These are phyloP conservation scores for Melanostoma mellinum DNA, from an alignment of 2,888 invertebrate species.

Conservation along the genomic window DNA sequence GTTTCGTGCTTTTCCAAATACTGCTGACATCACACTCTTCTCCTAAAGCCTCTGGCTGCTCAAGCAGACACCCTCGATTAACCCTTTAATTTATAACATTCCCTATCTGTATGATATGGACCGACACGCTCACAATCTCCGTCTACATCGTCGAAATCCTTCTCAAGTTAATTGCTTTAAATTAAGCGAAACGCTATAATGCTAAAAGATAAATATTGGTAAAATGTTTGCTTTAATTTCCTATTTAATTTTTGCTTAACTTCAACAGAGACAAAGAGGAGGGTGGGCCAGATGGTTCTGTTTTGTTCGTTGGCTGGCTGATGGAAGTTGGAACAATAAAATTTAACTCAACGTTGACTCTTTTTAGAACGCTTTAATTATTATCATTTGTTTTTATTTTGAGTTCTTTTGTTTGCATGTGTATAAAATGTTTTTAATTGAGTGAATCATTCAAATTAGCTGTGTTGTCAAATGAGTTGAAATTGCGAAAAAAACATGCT, in stretches of 20 bases:
- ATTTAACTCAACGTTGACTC: constrained; percentile 36
- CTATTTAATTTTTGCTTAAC: constrained; percentile 1
- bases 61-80: constrained; percentile 62
- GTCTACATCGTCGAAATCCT: constrained; percentile 23
- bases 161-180: constrained; percentile 68
- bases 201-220: constrained; percentile 68
- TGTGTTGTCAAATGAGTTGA: constrained; percentile 2
- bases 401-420: constrained; percentile 32
- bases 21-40: not conserved
- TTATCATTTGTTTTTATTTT: constrained; percentile 16
- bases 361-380: constrained; percentile 37
- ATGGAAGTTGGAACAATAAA: constrained; percentile 37
- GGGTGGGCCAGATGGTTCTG: not conserved
- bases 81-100: constrained; percentile 67
- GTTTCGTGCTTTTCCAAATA: not conserved
- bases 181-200: constrained; percentile 67
- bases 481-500: too few species aligned
- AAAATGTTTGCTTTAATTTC: constrained; percentile 39
- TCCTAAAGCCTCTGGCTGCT: not conserved
- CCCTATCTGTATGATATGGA: constrained; percentile 44
- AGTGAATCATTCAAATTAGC: constrained; percentile 57
- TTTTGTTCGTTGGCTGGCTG: not conserved
- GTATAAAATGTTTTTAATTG: constrained; percentile 52
- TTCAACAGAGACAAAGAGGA: not conserved
- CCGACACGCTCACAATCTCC: constrained; percentile 19